Base-by-base conservation (phyloP, 2,113 vertebrate genomes). In the Epinephelus cyanopodus region DNA sequence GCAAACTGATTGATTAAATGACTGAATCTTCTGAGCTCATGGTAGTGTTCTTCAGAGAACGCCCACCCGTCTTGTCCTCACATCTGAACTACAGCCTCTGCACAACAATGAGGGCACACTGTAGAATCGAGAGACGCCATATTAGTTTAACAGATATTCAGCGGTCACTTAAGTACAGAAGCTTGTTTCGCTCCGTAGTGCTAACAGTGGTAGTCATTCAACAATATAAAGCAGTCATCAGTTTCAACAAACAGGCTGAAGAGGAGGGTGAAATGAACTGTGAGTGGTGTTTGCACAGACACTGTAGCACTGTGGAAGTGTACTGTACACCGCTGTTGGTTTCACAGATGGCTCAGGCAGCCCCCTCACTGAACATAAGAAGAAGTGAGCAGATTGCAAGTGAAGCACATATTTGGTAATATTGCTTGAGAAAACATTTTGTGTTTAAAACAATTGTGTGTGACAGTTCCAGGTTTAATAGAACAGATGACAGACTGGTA, bases 271-370 rank as follows among this genome's bases (percentile, higher is more conserved):
- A 21, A 45, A 29, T 37, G 12, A 37, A 25, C 42, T 10, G 53
- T 17, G 56, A 45, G 37, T 12, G 0, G 4, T 45, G 29, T 61
- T 53, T 33, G 72, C 27, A 25, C 5, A 50, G 27, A 39, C 29
- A 6, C 23, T 47, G 39, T 47, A 15, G 47, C 48, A 37, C 9
- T n/a, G 4, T 33, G 64, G 71, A 42, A n/a, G 60, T 58, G 23
- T 61, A 45, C 45, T 53, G 53, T 67, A 45, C 50, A 50, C 19
- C 39, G 6, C 47, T 61, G 56, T 45, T 21, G 13, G 53, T 56
- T 58, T 25, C 65, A 78, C 79, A 82, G 63, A 74, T 70, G 75
- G 70, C 64, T 69, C 48, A 53, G 17, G 3, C 56, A 58, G 64
- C 64, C n/a, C 19, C 15, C 63, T 74, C 79, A 29, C 69, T 29